Evolutionary conservation across 2,888 invertebrate genomes (phyloP).

Genomic region (Nezara viridula): DNA sequence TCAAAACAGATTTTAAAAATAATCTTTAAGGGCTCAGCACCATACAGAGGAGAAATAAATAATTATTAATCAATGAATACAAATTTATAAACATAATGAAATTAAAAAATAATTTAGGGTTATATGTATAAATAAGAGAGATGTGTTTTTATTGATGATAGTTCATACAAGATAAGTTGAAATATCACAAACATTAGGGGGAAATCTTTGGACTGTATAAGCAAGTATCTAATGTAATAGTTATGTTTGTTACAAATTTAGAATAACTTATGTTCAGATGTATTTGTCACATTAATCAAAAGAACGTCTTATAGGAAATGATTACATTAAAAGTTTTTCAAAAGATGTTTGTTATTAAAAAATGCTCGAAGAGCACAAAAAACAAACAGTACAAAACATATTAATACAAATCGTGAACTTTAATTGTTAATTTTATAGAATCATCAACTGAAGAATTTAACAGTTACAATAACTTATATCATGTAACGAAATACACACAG

Average conservation of each 20-base stretch:
- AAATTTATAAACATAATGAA: too few species aligned
- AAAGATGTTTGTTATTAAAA: too few species aligned
- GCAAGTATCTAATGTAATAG: too few species aligned
- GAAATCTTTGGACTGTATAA: not conserved
- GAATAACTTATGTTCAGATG: not conserved
- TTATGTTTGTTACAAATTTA: too few species aligned
- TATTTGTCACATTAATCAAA: not conserved
- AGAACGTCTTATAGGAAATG: not conserved
- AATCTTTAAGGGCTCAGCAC: not conserved
- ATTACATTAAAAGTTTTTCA: not conserved
- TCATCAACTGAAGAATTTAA: not conserved
- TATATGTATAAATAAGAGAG: not conserved
- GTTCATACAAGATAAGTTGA: not conserved
- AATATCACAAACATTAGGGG: not conserved
- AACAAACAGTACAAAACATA: not conserved
- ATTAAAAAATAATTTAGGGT: too few species aligned
- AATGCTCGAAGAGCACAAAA: not conserved
- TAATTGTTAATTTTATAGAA: not conserved
- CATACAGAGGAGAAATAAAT: too few species aligned
- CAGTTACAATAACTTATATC: not conserved
- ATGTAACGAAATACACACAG: not conserved
- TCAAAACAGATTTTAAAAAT: not conserved
- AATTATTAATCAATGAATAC: too few species aligned
- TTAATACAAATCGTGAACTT: too few species aligned
- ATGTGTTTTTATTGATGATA: constrained; percentile 1